A percentile compares a stretch with the other conserved stretches of the same genome.
These are phyloP conservation scores for Apodemus sylvaticus DNA, from an alignment of 2,113 vertebrate species.

Conservation along the genomic window DNA sequence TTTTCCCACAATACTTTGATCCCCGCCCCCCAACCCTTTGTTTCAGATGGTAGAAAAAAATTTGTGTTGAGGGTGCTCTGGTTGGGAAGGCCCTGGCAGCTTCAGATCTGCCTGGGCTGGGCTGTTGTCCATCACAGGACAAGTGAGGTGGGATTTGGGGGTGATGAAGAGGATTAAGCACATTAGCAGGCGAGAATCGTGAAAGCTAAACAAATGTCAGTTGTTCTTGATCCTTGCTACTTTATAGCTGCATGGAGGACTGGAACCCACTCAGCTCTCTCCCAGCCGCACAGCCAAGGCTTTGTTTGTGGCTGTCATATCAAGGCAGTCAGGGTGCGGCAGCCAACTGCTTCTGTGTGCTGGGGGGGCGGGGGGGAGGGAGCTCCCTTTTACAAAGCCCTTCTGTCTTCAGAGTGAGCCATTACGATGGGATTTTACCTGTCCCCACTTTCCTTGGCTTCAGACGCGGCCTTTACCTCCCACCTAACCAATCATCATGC, in stretches of 20 bases:
- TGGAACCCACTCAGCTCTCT: not conserved
- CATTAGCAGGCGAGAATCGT: not conserved
- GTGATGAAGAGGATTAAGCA: not conserved
- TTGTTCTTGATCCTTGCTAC: not conserved
- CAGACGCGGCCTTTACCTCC: not conserved
- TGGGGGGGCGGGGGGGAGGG: no score
- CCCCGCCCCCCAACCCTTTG: not conserved
- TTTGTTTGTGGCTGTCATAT: not conserved
- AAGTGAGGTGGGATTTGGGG: not conserved
- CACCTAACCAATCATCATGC: slow-evolving; percentile 7
- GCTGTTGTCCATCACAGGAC: not conserved
- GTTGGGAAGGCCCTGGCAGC: not conserved
- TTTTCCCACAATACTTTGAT: not conserved
- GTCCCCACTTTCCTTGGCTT: not conserved
- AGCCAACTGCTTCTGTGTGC: not conserved
- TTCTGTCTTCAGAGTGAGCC: not conserved
- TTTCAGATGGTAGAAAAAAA: not conserved
- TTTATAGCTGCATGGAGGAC: not conserved
- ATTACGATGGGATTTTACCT: not conserved
- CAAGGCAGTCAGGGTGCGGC: not conserved
- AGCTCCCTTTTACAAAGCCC: not conserved
- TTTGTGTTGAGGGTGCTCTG: not conserved
- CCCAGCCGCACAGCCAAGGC: not conserved
- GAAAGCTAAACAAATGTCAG: not conserved
- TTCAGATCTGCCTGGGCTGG: not conserved